Base-by-base conservation (phyloP, 2,113 vertebrate species). In the Limanda limanda region DNA sequence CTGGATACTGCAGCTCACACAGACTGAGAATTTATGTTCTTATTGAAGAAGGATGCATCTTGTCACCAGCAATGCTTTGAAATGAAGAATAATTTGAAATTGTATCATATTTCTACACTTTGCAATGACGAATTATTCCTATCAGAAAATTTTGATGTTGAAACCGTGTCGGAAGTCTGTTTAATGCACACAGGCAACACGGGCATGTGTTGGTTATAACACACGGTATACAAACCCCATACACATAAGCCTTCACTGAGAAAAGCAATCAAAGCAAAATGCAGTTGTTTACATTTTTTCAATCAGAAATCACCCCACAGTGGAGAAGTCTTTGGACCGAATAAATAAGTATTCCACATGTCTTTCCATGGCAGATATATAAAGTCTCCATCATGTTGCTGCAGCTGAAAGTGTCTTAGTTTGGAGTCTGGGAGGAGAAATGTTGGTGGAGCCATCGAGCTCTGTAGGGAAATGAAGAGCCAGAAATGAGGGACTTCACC, bases 381-480 rank as follows among this genome's bases (percentile, higher is more conserved):
- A 76, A 2, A 15, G 55, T 56, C 10, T 60, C 48, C 24, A 18
- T 76, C 61, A 75, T 84, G n/a, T 69, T 23, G 57, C 18, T 58
- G 54, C 54, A 74, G 45, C 21, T 25, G 5, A 42, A 35, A 47
- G 57, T n/a, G 14, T 48, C 14, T 40, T 3, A 35, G 58, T 37
- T 59, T 25, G 63, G 45, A 74, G 24, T 23, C 25, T 27, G 54
- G 69, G 71, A 61, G 62, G 54, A 80, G 67, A 71, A 62, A 48
- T 88, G 66, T 68, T 58, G 2, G 66, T 35, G 23, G 10, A 71
- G 76, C 56, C 51, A 15, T 27, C 63, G 12, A 31, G 59, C 42
- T 81, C 68, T 83, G 66, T 24, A 20, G 73, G 61, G 71, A 76
- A 75, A 85, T 68, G 62, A 68, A 35, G 27, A 74, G 20, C 20